A percentile compares a stretch with the other conserved stretches of the same genome.
Conservation (phyloP, 2,797 vertebrate species). For the Chaetophractus vellerosus region DNA sequence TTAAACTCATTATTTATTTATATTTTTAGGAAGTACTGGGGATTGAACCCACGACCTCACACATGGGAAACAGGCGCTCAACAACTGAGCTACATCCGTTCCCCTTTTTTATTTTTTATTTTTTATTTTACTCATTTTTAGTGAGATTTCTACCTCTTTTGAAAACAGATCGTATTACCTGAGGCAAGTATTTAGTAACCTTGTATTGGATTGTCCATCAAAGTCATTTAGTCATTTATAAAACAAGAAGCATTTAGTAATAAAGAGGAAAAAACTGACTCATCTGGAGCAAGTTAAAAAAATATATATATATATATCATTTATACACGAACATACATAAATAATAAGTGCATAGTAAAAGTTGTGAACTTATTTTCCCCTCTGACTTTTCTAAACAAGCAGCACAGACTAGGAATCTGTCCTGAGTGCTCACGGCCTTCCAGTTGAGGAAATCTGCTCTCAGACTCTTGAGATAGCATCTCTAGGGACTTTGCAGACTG, state of each 20-base stretch:
- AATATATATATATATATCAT: no score
- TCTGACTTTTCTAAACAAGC: not conserved
- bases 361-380: not conserved
- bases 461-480: not conserved
- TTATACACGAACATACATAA: no score
- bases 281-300: not conserved
- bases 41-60: no score
- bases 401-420: not conserved
- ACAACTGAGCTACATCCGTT: no score
- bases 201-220: not conserved
- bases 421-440: not conserved
- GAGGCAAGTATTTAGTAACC: not conserved
- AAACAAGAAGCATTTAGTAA: not conserved
- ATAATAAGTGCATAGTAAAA: no score
- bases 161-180: slow-evolving; percentile 37
- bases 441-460: not conserved
- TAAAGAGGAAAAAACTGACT: slow-evolving; percentile 46
- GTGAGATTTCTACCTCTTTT: not conserved
- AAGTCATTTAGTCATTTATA: not conserved
- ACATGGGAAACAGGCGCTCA: no score
- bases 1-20: not conserved
- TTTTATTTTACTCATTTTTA: not conserved
- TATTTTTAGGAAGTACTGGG: no score
- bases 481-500: not conserved
- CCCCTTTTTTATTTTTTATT: no score